Conservation (phyloP, 1,140 invertebrate genomes). For the Laodelphax striatellus region DNA sequence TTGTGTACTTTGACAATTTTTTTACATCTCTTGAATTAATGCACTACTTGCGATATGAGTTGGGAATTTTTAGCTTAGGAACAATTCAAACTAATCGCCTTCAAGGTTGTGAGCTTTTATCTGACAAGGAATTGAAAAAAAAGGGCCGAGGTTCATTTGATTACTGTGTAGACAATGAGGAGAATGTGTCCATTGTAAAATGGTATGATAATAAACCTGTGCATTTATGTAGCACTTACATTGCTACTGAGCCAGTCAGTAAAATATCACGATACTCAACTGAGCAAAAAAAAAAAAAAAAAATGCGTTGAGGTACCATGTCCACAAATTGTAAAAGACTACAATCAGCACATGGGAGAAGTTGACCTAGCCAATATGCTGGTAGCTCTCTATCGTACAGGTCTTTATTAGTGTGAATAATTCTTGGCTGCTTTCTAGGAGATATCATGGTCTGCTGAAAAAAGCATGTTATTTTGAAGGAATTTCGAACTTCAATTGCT, state of each 20-base stretch:
- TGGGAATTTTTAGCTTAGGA: slow-evolving; percentile 28
- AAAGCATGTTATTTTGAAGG: too few species aligned
- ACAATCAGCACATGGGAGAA: slow-evolving; percentile 31
- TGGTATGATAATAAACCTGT: slow-evolving; percentile 24
- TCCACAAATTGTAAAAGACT: slow-evolving; percentile 31
- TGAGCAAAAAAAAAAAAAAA: slow-evolving; percentile 22
- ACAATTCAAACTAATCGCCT: slow-evolving; percentile 30
- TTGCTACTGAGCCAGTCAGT: slow-evolving; percentile 24
- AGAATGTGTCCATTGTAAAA: slow-evolving; percentile 26
- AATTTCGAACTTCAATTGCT: too few species aligned
- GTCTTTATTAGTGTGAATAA: slow-evolving; percentile 15
- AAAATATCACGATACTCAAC: slow-evolving; percentile 26
- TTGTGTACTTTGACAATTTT: slow-evolving; percentile 23
- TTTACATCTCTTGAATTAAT: slow-evolving; percentile 21
- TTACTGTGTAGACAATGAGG: slow-evolving; percentile 13
- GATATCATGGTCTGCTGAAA: too few species aligned
- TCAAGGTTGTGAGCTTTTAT: slow-evolving; percentile 24
- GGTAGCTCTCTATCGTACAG: slow-evolving; percentile 28
- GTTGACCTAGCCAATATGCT: slow-evolving; percentile 34
- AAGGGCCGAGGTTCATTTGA: slow-evolving; percentile 26
- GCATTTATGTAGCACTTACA: slow-evolving; percentile 30
- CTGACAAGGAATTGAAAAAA: slow-evolving; percentile 29
- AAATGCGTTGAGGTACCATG: slow-evolving; percentile 27
- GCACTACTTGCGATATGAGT: slow-evolving; percentile 9
- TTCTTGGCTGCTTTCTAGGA: slow-evolving; percentile 15